Percentiles rank a stretch among this genome's conserved stretches.
These are phyloP conservation scores for Aselliscus stoliczkanus DNA, from an alignment of 2,797 vertebrate genomes.

Conservation along the genomic window DNA sequence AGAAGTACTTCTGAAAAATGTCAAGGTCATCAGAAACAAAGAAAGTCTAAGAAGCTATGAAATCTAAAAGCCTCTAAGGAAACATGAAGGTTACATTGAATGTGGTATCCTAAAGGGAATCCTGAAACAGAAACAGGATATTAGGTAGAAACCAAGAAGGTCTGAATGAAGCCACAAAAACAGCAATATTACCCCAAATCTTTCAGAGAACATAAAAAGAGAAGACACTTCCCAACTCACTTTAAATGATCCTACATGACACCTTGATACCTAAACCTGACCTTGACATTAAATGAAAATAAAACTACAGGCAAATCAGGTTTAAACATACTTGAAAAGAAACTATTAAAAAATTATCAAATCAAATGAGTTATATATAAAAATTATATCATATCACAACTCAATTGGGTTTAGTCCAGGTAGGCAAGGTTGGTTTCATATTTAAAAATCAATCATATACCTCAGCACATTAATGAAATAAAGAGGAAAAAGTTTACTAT, in stretches of 20 bases:
- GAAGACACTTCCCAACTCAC: neutral
- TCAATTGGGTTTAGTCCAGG: neutral
- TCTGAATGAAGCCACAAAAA: neutral
- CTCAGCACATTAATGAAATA: neutral
- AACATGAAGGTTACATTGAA: neutral
- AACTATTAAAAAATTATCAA: neutral
- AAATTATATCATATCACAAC: neutral
- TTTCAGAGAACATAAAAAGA: neutral
- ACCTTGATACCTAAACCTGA: neutral
- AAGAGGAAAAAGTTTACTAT: neutral
- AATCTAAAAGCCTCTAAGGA: neutral
- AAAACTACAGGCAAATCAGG: neutral
- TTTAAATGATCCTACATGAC: neutral
- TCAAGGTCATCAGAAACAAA: neutral
- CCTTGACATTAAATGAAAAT: neutral
- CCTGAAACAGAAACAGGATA: neutral
- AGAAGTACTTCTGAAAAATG: neutral
- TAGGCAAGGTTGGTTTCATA: neutral
- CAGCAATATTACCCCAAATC: neutral
- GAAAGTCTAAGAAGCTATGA: neutral
- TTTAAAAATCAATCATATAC: neutral
- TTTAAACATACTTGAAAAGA: neutral
- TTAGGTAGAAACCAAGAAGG: neutral
- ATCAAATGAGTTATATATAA: neutral
- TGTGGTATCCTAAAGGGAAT: neutral